Evolutionary conservation across 2,113 vertebrate species (phyloP).

Genomic region (Daboia siamensis): DNA sequence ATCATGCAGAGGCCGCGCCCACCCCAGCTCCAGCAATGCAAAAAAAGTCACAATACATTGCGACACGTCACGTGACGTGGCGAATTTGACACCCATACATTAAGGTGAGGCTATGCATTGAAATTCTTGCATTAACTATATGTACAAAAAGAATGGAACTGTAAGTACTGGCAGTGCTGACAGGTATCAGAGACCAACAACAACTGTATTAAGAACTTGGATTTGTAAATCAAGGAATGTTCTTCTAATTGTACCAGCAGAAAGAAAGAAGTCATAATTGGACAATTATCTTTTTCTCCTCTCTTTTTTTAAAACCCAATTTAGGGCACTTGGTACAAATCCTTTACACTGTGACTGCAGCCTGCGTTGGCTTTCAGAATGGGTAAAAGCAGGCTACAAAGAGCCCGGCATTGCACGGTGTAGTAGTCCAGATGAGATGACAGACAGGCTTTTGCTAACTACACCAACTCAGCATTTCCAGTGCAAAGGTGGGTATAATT

Average conservation of each 20-base stretch:
- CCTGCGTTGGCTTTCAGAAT: conserved; percentile 96
- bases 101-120: background rate
- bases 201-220: background rate
- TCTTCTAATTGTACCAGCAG: background rate
- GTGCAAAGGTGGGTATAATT: conserved; percentile 83
- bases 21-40: too few relatives aligned
- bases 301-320: background rate
- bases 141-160: background rate
- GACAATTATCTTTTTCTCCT: background rate
- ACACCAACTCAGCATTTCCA: conserved; percentile 91
- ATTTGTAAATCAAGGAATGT: background rate
- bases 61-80: too few relatives aligned
- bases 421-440: conserved; percentile 88
- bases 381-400: conserved; percentile 96
- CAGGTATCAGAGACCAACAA: background rate
- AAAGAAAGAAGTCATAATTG: background rate
- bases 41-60: too few relatives aligned
- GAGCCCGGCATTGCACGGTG: conserved; percentile 97
- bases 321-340: conserved; percentile 92
- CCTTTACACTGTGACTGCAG: conserved; percentile 93
- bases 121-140: background rate
- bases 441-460: conserved; percentile 90
- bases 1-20: too few relatives aligned
- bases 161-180: background rate
- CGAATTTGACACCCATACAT: background rate